phyloP scores from a whole-genome alignment of 2,888 invertebrate species.

The Zaprionus bogoriensis region DNA sequence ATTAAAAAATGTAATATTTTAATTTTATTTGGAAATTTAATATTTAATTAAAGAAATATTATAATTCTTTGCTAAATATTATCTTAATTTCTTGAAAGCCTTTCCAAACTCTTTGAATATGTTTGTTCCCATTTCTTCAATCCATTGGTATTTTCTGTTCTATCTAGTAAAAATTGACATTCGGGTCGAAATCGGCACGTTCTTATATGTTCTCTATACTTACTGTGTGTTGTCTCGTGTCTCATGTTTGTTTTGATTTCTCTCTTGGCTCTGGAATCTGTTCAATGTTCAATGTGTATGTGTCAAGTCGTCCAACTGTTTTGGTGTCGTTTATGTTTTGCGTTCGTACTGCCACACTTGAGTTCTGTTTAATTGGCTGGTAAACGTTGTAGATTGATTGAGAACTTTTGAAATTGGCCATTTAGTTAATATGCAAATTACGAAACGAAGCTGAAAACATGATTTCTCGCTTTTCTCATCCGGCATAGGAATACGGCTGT shows the following conservation, averaged over 20 bases:
- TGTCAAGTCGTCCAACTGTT: conserved; percentile 33
- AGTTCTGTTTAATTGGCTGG: conserved; percentile 65
- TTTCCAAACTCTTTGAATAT: no score
- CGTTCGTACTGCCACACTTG: background rate
- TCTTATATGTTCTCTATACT: conserved; percentile 20
- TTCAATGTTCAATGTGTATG: conserved; percentile 34
- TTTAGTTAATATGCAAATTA: background rate
- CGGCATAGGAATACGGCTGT: conserved; percentile 83
- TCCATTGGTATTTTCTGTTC: conserved; percentile 1
- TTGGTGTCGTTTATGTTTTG: conserved; percentile 23
- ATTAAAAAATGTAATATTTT: no score
- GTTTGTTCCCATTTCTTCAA: background rate
- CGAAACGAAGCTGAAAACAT: conserved; percentile 33
- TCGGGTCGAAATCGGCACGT: conserved; percentile 57
- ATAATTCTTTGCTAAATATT: no score
- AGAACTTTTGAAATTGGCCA: conserved; percentile 32
- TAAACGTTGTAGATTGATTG: conserved; percentile 54
- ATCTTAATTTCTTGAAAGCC: no score
- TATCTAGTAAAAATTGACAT: conserved; percentile 79
- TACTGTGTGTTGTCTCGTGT: background rate
- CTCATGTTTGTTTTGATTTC: conserved; percentile 12
- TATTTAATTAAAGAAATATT: background rate
- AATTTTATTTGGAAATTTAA: background rate
- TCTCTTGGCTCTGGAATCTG: conserved; percentile 12
- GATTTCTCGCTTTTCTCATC: conserved; percentile 52